These are phyloP conservation scores for Drosophila nr. perissopoda DNA, from an alignment of 2,888 invertebrate species.

Conservation along the genomic window DNA sequence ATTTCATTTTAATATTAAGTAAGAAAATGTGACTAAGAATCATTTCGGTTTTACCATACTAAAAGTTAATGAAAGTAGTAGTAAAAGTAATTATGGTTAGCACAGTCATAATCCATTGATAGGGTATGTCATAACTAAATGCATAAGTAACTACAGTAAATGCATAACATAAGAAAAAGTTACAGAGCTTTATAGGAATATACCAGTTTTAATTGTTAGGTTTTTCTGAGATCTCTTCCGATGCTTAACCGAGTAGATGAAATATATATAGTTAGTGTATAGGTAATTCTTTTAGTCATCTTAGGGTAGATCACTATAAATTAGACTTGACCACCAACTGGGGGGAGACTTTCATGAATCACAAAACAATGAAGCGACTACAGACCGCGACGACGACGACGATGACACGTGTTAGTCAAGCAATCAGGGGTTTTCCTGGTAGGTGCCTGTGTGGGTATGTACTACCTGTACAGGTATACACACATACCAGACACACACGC, in stretches of 20 bases:
- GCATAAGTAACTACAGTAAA: background rate
- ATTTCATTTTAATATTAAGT: background rate
- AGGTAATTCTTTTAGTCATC: background rate
- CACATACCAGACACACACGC: background rate
- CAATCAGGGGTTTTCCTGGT: slow-evolving; percentile 74
- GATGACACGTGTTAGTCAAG: slow-evolving; percentile 69
- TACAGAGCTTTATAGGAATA: background rate
- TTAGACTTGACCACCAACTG: slow-evolving; percentile 46
- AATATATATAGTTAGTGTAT: background rate
- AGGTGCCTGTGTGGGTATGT: slow-evolving; percentile 29
- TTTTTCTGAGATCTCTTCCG: background rate
- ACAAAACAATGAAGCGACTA: slow-evolving; percentile 55
- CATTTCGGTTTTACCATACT: background rate
- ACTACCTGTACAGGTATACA: slow-evolving; percentile 32
- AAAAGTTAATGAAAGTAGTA: background rate
- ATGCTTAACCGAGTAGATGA: background rate
- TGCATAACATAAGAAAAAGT: background rate
- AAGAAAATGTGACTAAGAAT: background rate
- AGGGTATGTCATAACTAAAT: background rate
- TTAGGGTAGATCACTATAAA: slow-evolving; percentile 20
- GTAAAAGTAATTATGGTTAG: background rate
- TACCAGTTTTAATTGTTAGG: background rate
- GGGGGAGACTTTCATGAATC: slow-evolving; percentile 73
- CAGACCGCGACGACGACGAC: slow-evolving; percentile 44
- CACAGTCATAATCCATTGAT: background rate